Evolutionary conservation across 2,888 invertebrate species (phyloP).

Genomic region (Drosophila conformis): DNA sequence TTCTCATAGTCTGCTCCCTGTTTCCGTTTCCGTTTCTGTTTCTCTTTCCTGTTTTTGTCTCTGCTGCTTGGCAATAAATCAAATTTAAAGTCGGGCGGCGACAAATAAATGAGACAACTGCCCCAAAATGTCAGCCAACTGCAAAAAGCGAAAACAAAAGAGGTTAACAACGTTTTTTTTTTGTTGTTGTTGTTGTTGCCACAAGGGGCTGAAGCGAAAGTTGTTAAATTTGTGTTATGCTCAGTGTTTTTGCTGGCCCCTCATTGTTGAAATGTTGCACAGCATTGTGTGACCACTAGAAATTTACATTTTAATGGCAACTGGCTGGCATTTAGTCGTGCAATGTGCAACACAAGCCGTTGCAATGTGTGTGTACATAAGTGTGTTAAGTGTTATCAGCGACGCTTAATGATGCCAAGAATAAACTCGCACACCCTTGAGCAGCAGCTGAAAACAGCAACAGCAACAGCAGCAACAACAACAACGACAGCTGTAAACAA

Average conservation of each 20-base stretch:
- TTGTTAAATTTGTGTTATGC: conserved; percentile 47
- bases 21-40: not conserved
- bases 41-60: conserved; percentile 18
- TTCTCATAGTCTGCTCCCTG: not conserved
- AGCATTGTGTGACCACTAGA: conserved; percentile 73
- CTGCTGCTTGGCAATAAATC: conserved; percentile 65
- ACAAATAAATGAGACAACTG: conserved; percentile 75
- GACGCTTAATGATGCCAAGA: conserved; percentile 79
- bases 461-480: conserved; percentile 14
- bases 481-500: conserved; percentile 47
- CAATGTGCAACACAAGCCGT: conserved; percentile 10
- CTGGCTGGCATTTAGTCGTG: conserved; percentile 63
- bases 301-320: conserved; percentile 76
- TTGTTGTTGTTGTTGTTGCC: not conserved
- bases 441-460: conserved; percentile 43
- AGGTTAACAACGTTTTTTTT: conserved; percentile 2
- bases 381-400: conserved; percentile 74
- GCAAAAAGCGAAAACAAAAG: conserved; percentile 56
- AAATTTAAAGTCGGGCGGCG: conserved; percentile 65
- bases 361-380: conserved; percentile 29
- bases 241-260: not conserved
- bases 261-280: conserved; percentile 52
- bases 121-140: conserved; percentile 71
- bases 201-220: conserved; percentile 47
- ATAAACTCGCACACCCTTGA: conserved; percentile 64